Evolutionary conservation across 2,888 invertebrate genomes (phyloP), one percentile per base, ranked within the genome.

Genomic region (Hyles lineata): DNA sequence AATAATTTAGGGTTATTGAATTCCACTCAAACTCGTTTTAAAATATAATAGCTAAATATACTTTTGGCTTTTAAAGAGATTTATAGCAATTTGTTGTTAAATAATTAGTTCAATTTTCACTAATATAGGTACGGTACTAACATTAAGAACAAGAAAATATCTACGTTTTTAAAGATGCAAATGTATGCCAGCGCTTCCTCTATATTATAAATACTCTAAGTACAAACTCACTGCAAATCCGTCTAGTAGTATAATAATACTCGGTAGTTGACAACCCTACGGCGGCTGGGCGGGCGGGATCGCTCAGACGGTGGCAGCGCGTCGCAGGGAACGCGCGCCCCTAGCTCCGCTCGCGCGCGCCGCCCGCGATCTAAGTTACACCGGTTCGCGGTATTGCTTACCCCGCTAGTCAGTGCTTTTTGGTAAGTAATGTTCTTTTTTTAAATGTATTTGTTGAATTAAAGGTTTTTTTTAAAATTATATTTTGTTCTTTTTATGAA

Each of bases 341-440:
- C 55, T n/a, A n/a, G 77, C n/a, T 74, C 75, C 72, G 74, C 59
- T 75, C 70, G 76, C 78, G 77, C 80, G 78, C 76, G 75, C 73
- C 74, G 17, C 21, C 73, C 85, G 86, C 87, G 89, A 88, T 84
- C 83, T 84, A 89, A 90, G 88, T 90, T 90, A 71, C 77, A 74
- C 74, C 74, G 76, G 11, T 7, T 19, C 77, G 76, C 70, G 75
- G 63, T 78, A 77, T 77, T 43, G 43, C 43, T 43, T 15, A 43
- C 43, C 43, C 43, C 71, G 72, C 75, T 76, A n/a, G n/a, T 35
- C 79, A 50, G 43, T 79, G 79, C 77, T 77, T 70, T 61, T 71
- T 19, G 62, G 35, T 21, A 67, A 72, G 72, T 67, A 17, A 1
- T 23, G 35, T 67, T 50, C 17, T 17, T 17, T 67, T 67, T 35